Evolutionary conservation across 2,113 vertebrate genomes (phyloP).

Genomic region (Physeter macrocephalus): DNA sequence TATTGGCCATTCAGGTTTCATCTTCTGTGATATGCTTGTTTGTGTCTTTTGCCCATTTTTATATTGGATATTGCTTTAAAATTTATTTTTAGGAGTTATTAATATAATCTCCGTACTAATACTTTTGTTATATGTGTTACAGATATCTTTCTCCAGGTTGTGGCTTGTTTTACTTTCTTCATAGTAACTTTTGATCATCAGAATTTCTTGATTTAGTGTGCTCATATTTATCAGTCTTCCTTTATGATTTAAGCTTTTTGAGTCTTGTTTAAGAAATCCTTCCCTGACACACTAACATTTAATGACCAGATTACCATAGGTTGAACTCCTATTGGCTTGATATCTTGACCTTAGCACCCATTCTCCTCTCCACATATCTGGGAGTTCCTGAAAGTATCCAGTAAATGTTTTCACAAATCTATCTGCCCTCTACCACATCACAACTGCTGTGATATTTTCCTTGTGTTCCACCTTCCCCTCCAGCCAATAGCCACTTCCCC

Average conservation of each 20-base stretch:
- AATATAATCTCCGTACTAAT: neutral
- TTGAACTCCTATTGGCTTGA: neutral
- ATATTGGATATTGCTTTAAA: neutral
- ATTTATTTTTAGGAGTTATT: neutral
- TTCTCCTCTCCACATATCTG: neutral
- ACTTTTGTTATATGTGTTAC: neutral
- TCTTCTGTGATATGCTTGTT: neutral
- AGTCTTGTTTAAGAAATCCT: neutral
- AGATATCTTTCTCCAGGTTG: neutral
- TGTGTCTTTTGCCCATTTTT: neutral
- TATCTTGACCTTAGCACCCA: neutral
- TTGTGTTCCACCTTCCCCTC: neutral
- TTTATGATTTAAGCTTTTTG: neutral
- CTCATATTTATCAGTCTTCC: neutral
- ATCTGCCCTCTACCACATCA: neutral
- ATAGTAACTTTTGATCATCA: neutral
- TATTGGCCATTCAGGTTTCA: neutral
- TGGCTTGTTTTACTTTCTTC: neutral
- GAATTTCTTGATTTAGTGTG: conserved; percentile 1
- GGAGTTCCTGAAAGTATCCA: neutral
- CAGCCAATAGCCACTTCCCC: neutral
- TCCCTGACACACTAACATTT: neutral
- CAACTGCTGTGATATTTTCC: neutral
- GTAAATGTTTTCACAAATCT: neutral
- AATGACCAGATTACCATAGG: neutral